Conservation (phyloP, 2,888 invertebrate genomes). For the Parnassius smintheus region DNA sequence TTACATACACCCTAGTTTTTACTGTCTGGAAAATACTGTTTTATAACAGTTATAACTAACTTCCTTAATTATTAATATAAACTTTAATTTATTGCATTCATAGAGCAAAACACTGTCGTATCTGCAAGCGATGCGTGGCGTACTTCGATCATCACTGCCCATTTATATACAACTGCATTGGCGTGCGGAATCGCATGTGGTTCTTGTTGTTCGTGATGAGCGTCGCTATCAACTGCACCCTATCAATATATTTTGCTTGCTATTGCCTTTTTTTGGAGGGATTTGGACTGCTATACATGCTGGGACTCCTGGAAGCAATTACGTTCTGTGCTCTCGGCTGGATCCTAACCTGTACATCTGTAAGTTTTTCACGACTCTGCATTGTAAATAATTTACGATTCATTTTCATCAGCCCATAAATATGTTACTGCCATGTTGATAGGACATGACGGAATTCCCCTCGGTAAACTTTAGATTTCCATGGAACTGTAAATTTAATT, state of each 20-base stretch:
- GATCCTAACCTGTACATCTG: slow-evolving; percentile 93
- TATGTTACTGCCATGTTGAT: no score
- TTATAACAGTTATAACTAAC: no score
- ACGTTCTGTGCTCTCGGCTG: slow-evolving; percentile 93
- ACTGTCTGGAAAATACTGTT: no score
- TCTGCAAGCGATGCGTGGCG: slow-evolving; percentile 93
- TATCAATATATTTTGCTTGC: slow-evolving; percentile 93
- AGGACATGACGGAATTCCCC: no score
- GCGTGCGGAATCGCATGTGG: slow-evolving; percentile 95
- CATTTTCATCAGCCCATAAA: no score
- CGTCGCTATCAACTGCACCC: slow-evolving; percentile 92
- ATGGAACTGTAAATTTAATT: no score
- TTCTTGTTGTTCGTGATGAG: slow-evolving; percentile 94
- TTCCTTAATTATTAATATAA: not conserved
- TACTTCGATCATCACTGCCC: slow-evolving; percentile 98
- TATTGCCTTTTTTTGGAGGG: slow-evolving; percentile 92
- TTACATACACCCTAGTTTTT: no score
- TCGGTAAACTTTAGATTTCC: no score
- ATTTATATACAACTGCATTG: slow-evolving; percentile 97
- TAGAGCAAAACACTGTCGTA: slow-evolving; percentile 93
- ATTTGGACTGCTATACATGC: slow-evolving; percentile 90
- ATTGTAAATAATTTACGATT: no score
- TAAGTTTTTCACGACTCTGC: slow-evolving; percentile 66
- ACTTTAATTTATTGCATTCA: slow-evolving; percentile 24
- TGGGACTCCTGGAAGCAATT: slow-evolving; percentile 90